phyloP scores from a whole-genome alignment of 1,140 invertebrate species.

The Daktulosphaira vitifoliae region DNA sequence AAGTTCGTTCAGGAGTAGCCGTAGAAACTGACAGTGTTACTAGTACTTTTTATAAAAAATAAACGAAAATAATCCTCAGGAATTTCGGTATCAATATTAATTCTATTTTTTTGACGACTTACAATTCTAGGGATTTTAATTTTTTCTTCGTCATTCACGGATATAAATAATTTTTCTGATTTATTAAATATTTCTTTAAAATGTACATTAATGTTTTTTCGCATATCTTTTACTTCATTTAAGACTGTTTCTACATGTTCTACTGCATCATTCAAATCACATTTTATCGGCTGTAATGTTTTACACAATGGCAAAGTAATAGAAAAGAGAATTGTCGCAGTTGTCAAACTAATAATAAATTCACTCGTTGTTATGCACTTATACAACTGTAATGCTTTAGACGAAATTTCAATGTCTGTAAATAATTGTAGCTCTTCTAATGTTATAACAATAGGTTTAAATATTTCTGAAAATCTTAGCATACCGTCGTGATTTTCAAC shows the following conservation, averaged over 20 bases:
- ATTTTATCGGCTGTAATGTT: too few species aligned
- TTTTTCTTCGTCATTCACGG: slow-evolving; percentile 40
- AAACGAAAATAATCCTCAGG: slow-evolving; percentile 37
- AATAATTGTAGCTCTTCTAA: neutral
- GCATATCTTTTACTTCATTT: neutral
- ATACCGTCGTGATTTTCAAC: neutral
- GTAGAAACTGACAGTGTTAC: neutral
- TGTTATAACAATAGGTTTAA: neutral
- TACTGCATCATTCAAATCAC: neutral
- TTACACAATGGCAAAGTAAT: neutral
- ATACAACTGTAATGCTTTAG: neutral
- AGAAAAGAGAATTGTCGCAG: neutral
- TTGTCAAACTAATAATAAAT: neutral
- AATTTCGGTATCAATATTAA: neutral
- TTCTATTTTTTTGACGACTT: slow-evolving; percentile 37
- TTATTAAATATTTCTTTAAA: too few species aligned
- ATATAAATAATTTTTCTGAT: neutral
- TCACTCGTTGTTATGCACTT: neutral
- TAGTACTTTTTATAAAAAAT: too few species aligned
- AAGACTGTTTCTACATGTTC: too few species aligned
- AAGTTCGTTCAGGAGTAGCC: neutral
- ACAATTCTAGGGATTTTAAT: slow-evolving; percentile 44
- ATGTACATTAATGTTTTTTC: neutral
- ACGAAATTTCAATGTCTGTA: neutral
- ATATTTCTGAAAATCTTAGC: neutral